phyloP scores from a whole-genome alignment of 2,888 invertebrate species.

The Pristionchus maxplancki region DNA sequence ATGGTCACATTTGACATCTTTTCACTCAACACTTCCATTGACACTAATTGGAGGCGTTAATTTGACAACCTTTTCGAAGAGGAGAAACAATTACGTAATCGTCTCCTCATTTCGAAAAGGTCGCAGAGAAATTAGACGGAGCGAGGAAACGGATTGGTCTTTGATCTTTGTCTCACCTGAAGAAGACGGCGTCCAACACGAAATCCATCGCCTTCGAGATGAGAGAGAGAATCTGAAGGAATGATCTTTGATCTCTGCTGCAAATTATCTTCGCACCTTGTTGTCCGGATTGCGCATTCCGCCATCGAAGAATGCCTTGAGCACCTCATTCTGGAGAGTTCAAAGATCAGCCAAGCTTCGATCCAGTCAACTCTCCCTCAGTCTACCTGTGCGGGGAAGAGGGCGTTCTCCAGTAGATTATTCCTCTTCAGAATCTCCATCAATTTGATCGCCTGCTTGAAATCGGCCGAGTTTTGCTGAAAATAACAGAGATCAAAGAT shows the following conservation, averaged over 20 bases:
- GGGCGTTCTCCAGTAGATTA: constrained; percentile 48
- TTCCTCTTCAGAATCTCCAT: constrained; percentile 48
- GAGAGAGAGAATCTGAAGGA: constrained; percentile 19
- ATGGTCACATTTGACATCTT: too few relatives aligned
- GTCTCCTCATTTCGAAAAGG: not conserved
- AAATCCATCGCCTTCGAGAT: constrained; percentile 48
- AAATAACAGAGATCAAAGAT: not conserved
- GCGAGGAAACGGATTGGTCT: not conserved
- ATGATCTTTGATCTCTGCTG: not conserved
- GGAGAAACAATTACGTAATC: not conserved
- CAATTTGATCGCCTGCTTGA: constrained; percentile 38
- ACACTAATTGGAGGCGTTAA: not conserved
- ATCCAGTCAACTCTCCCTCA: not conserved
- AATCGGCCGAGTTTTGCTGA: constrained; percentile 22
- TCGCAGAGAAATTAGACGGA: not conserved
- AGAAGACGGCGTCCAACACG: constrained; percentile 32
- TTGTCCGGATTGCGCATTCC: constrained; percentile 31
- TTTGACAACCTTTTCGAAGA: not conserved
- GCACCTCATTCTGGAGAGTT: not conserved
- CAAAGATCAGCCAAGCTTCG: not conserved
- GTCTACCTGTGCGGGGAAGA: constrained; percentile 37
- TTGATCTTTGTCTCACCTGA: not conserved
- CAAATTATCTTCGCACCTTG: constrained; percentile 35
- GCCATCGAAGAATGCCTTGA: constrained; percentile 44
- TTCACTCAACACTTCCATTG: too few relatives aligned